phyloP scores from a whole-genome alignment of 2,888 invertebrate genomes.

The Patella pellucida region DNA sequence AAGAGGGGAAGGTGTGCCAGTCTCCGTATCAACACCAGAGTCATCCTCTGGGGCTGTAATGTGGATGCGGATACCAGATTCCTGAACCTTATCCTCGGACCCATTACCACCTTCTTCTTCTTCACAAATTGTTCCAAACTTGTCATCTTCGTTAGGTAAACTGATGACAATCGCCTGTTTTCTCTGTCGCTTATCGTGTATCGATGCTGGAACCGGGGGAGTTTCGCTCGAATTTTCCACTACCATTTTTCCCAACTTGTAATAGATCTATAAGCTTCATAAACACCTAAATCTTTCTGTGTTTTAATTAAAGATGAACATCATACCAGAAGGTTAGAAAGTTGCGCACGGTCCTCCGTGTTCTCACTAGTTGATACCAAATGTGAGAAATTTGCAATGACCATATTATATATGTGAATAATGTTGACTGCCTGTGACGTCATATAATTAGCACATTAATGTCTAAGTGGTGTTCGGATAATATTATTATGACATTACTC shows the following conservation, averaged over 20 bases:
- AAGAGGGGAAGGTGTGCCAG: constrained; percentile 16
- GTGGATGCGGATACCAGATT: not conserved
- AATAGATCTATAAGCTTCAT: too few species aligned
- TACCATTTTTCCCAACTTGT: not conserved
- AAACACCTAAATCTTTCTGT: too few species aligned
- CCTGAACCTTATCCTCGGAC: not conserved
- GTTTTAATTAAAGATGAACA: too few species aligned
- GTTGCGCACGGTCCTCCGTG: too few species aligned
- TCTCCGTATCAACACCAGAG: constrained; percentile 21
- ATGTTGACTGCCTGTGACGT: too few species aligned
- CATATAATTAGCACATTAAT: too few species aligned
- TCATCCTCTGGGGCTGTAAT: constrained; percentile 11
- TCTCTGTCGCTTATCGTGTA: not conserved
- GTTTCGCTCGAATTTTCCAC: not conserved
- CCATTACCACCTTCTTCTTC: not conserved
- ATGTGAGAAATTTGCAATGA: too few species aligned
- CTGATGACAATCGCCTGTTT: constrained; percentile 1
- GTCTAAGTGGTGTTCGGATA: too few species aligned
- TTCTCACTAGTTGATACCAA: too few species aligned
- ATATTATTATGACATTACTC: too few species aligned
- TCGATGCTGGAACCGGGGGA: not conserved
- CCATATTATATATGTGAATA: too few species aligned
- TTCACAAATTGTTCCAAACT: not conserved
- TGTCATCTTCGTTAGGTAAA: not conserved
- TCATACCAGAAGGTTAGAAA: too few species aligned